Evolutionary conservation across 35 echinoderm and acorn worm genomes (phyloP).

Genomic region (Ptychodera flava): DNA sequence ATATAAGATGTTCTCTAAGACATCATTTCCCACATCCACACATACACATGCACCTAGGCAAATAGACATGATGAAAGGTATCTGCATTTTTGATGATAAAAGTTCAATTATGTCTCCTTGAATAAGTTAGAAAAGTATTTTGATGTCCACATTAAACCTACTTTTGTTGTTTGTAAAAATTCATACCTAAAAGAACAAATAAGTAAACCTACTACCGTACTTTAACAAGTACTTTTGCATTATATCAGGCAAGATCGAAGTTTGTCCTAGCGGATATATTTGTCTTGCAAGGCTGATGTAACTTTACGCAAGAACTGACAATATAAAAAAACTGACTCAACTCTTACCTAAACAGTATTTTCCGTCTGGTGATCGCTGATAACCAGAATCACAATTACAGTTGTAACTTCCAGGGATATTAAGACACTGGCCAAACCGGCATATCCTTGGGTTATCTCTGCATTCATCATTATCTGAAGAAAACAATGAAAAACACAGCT

Average conservation of each 20-base stretch:
- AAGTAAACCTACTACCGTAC: background rate
- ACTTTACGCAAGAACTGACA: background rate
- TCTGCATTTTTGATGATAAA: too few relatives aligned
- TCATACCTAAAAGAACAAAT: too few relatives aligned
- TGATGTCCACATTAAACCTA: too few relatives aligned
- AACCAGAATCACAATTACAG: constrained; percentile 76
- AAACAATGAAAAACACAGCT: background rate
- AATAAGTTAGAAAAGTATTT: too few relatives aligned
- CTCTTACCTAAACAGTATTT: constrained; percentile 78
- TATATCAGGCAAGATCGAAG: background rate
- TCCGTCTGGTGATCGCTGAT: constrained; percentile 55
- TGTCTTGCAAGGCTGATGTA: background rate
- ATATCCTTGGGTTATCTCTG: constrained; percentile 45
- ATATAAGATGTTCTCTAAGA: background rate
- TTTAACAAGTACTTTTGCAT: background rate
- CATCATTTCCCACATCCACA: background rate
- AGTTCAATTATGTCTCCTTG: too few relatives aligned
- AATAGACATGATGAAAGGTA: too few relatives aligned
- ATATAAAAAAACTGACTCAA: background rate
- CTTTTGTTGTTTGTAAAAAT: too few relatives aligned
- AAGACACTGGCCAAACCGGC: constrained; percentile 63
- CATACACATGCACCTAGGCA: too few relatives aligned
- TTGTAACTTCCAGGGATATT: constrained; percentile 42
- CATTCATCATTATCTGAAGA: constrained; percentile 70
- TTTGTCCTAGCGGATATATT: background rate